phyloP scores from a whole-genome alignment of 1,140 invertebrate genomes.

The Drosophila ohnishii region DNA sequence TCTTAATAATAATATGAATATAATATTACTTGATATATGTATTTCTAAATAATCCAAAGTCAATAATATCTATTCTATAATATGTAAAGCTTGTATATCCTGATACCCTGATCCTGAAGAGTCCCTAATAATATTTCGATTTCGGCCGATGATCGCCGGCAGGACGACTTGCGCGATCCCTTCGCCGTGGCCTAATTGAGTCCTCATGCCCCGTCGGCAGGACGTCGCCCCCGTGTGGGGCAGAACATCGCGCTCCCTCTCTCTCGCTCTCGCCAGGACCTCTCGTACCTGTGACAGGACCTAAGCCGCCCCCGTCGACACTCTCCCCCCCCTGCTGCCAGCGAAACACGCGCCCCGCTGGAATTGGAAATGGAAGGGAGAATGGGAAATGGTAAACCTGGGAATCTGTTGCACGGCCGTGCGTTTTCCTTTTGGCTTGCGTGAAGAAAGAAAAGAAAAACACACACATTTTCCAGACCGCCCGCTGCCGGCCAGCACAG shows the following conservation, averaged over 20 bases:
- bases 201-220: slow-evolving; percentile 49
- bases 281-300: slow-evolving; percentile 15
- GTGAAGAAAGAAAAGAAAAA: slow-evolving; percentile 28
- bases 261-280: not conserved
- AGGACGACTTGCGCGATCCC: slow-evolving; percentile 10
- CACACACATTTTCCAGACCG: slow-evolving; percentile 54
- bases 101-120: no score
- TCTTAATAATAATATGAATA: no score
- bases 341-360: slow-evolving; percentile 38
- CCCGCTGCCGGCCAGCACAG: slow-evolving; percentile 40
- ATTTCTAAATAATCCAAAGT: no score
- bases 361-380: slow-evolving; percentile 24
- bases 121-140: not conserved
- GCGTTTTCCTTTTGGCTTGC: slow-evolving; percentile 39
- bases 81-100: no score
- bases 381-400: slow-evolving; percentile 12
- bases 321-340: slow-evolving; percentile 9
- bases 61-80: no score
- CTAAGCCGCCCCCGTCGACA: slow-evolving; percentile 5
- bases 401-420: slow-evolving; percentile 42
- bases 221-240: slow-evolving; percentile 23
- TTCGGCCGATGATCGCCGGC: slow-evolving; percentile 1
- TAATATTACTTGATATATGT: no score
- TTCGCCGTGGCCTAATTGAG: slow-evolving; percentile 44
- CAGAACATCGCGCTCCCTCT: not conserved